Conservation (phyloP, 2,797 vertebrate species). For the Coregonus suidteri region DNA sequence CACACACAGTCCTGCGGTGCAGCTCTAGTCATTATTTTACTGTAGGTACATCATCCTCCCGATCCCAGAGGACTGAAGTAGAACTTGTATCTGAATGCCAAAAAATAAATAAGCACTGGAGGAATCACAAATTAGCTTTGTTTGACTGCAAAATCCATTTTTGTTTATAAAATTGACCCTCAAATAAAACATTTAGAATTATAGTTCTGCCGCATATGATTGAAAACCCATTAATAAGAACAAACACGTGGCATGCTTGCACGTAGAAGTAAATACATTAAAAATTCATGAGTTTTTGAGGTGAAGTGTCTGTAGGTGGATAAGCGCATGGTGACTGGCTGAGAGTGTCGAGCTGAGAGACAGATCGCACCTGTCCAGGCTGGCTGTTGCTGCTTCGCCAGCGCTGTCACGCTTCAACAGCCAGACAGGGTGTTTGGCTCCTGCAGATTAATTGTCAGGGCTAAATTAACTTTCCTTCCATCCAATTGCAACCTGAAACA, state of each 20-base stretch:
- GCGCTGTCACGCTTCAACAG: conserved; percentile 54
- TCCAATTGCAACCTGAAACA: conserved; percentile 14
- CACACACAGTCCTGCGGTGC: background rate
- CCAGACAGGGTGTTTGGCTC: conserved; percentile 55
- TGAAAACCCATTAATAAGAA: conserved; percentile 74
- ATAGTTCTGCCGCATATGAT: conserved; percentile 51
- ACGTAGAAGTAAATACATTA: conserved; percentile 69
- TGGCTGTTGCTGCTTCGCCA: conserved; percentile 23
- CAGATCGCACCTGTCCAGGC: conserved; percentile 28
- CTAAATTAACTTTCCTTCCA: conserved; percentile 62
- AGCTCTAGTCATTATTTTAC: background rate
- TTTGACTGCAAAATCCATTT: background rate
- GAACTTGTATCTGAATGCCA: background rate
- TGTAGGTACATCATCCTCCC: background rate
- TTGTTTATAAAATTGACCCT: conserved; percentile 24
- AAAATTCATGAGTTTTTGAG: conserved; percentile 73
- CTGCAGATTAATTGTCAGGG: conserved; percentile 74
- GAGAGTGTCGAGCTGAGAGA: conserved; percentile 56
- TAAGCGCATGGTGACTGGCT: conserved; percentile 56
- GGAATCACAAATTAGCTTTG: conserved; percentile 10
- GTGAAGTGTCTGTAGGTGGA: conserved; percentile 50
- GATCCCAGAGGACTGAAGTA: background rate
- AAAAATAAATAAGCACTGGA: background rate
- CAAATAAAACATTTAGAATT: conserved; percentile 45
- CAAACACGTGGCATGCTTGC: conserved; percentile 58